A percentile compares a stretch with the other conserved stretches of the same genome.
Conservation (phyloP, 2,888 invertebrate genomes). For the Suillia variegata region DNA sequence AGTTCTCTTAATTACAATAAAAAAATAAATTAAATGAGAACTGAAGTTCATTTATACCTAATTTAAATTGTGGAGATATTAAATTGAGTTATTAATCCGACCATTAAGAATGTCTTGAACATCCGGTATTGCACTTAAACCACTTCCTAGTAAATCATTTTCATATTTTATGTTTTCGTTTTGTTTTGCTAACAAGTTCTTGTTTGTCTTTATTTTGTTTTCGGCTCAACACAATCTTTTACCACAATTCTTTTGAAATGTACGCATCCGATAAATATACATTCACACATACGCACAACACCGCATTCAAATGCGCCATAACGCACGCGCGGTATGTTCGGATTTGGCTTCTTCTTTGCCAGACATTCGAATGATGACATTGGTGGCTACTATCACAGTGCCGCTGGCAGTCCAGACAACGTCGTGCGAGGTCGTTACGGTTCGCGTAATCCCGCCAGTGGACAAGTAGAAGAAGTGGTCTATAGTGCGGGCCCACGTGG, state of each 20-base stretch:
- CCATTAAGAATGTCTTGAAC: neutral
- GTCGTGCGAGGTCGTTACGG: constrained; percentile 76
- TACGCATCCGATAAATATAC: constrained; percentile 22
- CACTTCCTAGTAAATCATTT: constrained; percentile 9
- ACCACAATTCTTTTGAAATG: constrained; percentile 37
- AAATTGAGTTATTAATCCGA: too few relatives aligned
- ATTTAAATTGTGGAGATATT: too few relatives aligned
- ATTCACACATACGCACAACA: neutral
- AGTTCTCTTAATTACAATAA: too few relatives aligned
- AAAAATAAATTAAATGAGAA: too few relatives aligned
- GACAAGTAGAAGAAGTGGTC: constrained; percentile 71
- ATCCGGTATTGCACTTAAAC: constrained; percentile 15
- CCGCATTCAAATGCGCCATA: constrained; percentile 11
- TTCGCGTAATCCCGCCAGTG: constrained; percentile 73
- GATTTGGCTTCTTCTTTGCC: neutral
- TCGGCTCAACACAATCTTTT: constrained; percentile 29
- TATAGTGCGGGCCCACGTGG: constrained; percentile 81
- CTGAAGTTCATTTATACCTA: too few relatives aligned
- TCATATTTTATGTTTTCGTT: neutral
- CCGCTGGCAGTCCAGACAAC: constrained; percentile 69
- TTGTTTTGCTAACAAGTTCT: constrained; percentile 1
- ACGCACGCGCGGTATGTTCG: constrained; percentile 30
- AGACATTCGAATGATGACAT: constrained; percentile 68
- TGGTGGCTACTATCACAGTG: constrained; percentile 73
- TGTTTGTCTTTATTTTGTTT: constrained; percentile 15